phyloP scores from a whole-genome alignment of 1,140 invertebrate species.

The Helicorthomorpha holstii region DNA sequence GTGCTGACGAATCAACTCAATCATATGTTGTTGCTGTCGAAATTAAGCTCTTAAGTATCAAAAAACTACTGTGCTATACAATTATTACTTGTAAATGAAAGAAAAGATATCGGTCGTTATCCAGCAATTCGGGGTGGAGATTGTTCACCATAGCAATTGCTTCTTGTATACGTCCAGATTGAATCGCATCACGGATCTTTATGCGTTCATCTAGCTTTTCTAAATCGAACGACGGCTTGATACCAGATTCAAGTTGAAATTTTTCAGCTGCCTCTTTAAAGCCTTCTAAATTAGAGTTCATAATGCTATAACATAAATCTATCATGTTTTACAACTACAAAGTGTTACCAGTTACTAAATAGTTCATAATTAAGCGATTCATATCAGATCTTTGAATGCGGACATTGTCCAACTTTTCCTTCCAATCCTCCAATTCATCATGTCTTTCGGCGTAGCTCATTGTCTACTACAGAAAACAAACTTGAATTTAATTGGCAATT shows the following conservation, averaged over 20 bases:
- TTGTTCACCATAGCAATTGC: slow-evolving; percentile 87
- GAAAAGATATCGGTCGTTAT: slow-evolving; percentile 86
- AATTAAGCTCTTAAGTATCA: not conserved
- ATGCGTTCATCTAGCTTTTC: slow-evolving; percentile 84
- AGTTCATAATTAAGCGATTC: slow-evolving; percentile 97
- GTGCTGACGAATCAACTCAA: slow-evolving; percentile 78
- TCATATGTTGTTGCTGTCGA: slow-evolving; percentile 72
- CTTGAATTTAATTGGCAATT: too few species aligned
- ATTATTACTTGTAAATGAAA: slow-evolving; percentile 75
- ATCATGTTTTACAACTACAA: not conserved
- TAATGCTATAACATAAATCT: not conserved
- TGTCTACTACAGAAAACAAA: not conserved
- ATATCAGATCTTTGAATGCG: slow-evolving; percentile 77
- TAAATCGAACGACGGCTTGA: slow-evolving; percentile 68
- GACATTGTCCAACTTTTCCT: slow-evolving; percentile 48
- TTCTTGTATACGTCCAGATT: slow-evolving; percentile 79
- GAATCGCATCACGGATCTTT: slow-evolving; percentile 83
- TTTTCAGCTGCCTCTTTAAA: slow-evolving; percentile 97
- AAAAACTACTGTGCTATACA: not conserved
- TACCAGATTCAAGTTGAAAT: slow-evolving; percentile 84
- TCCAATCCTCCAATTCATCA: slow-evolving; percentile 40
- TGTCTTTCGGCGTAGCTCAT: slow-evolving; percentile 12
- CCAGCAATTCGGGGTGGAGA: slow-evolving; percentile 81
- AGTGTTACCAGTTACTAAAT: slow-evolving; percentile 74
- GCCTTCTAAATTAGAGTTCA: slow-evolving; percentile 47